phyloP scores from a whole-genome alignment of 2,888 invertebrate genomes.

The Papilio gigon region DNA sequence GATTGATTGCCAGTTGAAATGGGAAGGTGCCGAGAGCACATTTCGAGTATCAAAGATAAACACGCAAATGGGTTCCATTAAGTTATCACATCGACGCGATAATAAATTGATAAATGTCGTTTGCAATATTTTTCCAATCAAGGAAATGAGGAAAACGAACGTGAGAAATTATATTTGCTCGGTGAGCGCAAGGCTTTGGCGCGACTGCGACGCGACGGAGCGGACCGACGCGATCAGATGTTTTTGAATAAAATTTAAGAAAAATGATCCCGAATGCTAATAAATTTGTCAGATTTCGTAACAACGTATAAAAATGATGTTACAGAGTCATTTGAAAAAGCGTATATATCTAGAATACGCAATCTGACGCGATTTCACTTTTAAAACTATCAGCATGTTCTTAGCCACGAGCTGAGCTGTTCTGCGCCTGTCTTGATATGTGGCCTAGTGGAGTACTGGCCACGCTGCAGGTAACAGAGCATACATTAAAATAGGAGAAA shows the following conservation, averaged over 20 bases:
- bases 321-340: not conserved
- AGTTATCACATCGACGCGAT: conserved; percentile 71
- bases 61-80: conserved; percentile 73
- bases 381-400: not conserved
- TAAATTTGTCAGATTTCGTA: not conserved
- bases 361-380: not conserved
- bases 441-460: too few relatives aligned
- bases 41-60: conserved; percentile 69
- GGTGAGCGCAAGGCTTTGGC: not conserved
- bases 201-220: conserved; percentile 12
- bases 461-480: not conserved
- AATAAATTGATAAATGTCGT: conserved; percentile 72
- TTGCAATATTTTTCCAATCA: conserved; percentile 58
- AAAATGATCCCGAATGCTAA: not conserved
- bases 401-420: not conserved
- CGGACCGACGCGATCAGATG: conserved; percentile 1
- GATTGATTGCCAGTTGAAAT: conserved; percentile 8
- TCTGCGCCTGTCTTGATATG: too few relatives aligned
- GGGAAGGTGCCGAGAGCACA: conserved; percentile 39
- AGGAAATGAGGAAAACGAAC: conserved; percentile 40
- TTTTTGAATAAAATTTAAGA: not conserved
- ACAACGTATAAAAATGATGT: not conserved
- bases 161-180: conserved; percentile 41
- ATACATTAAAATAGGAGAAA: not conserved
- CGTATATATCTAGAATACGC: not conserved